Base-by-base conservation (phyloP, 1,140 invertebrate species). In the Drusus annulatus region DNA sequence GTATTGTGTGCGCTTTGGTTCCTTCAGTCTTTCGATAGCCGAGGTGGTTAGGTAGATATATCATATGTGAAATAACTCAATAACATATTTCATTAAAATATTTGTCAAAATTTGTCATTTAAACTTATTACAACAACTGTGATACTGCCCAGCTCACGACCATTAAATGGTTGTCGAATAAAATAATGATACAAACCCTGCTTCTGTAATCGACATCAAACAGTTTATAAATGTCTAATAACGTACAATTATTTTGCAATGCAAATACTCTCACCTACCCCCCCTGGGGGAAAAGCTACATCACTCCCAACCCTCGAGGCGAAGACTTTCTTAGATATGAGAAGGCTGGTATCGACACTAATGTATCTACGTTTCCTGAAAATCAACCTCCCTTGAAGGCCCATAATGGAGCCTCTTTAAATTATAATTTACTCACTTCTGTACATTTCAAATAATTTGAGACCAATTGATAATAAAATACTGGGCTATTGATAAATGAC, bases 221-320 rank as follows among this genome's bases (percentile, higher is more conserved):
- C 25, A 28, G 21, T 65, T 65, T 31, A 65, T 65, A 65, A 65
- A 28, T 60, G 56, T 60, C 19, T 15, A 60, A 60, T 65, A 28
- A 65, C 23, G 36, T 65, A 16, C 28, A 31, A 13, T 45, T 45
- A 31, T 65, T 65, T 25, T 3, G 62, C 25, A 16, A 21, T 28
- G 62, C 25, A 65, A 25, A 45, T 45, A 45, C 8, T 45, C 36
- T 13, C 36, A 45, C 36, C 36, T 45, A 45, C 36, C 36, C 36
- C 2, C 31, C 36, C 36, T 0, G 25, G 16, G 25, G 28, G 21
- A 65, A 36, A 60, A 16, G 62, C 25, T 63, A 13, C 23, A n/a
- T 5, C 62, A n/a, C 62, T 28, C 62, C 4, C 17, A 60, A 60
- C 56, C 62, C 62, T 10, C 21, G 23, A 65, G 62, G 36, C 36